Evolutionary conservation across 2,797 vertebrate genomes (phyloP).

Genomic region (Potorous gilbertii): DNA sequence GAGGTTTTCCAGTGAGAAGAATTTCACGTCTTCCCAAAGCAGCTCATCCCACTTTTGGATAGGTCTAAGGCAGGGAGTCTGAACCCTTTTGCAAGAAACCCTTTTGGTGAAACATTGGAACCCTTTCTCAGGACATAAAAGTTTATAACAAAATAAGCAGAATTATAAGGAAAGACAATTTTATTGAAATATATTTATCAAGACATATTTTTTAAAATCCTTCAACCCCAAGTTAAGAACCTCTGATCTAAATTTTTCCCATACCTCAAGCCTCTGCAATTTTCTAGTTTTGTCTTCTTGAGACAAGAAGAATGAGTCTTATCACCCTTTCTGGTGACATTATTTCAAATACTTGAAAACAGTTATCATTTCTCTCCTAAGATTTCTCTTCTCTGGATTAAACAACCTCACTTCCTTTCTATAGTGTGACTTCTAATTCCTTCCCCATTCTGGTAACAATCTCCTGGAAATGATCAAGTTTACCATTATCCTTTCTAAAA

Average conservation of each 20-base stretch:
- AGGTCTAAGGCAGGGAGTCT: not conserved
- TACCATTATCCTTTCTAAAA: not conserved
- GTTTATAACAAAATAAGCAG: not conserved
- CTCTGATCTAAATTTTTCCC: not conserved
- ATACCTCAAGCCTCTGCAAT: not conserved
- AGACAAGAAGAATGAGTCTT: not conserved
- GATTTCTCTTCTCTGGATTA: not conserved
- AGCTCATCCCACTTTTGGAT: not conserved
- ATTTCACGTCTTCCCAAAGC: not conserved
- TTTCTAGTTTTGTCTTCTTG: not conserved
- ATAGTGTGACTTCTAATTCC: not conserved
- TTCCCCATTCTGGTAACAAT: not conserved
- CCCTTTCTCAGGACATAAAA: not conserved
- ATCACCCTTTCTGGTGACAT: not conserved
- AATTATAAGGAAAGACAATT: not conserved
- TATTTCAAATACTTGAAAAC: not conserved
- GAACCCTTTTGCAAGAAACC: not conserved
- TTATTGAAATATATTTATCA: not conserved
- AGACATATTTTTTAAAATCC: not conserved
- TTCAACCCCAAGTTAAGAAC: not conserved
- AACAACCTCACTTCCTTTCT: not conserved
- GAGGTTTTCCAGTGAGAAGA: not conserved
- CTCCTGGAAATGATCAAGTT: not conserved
- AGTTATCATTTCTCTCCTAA: not conserved
- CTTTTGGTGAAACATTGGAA: not conserved